phyloP scores from a whole-genome alignment of 2,888 invertebrate genomes.

The Argyresthia albistria region DNA sequence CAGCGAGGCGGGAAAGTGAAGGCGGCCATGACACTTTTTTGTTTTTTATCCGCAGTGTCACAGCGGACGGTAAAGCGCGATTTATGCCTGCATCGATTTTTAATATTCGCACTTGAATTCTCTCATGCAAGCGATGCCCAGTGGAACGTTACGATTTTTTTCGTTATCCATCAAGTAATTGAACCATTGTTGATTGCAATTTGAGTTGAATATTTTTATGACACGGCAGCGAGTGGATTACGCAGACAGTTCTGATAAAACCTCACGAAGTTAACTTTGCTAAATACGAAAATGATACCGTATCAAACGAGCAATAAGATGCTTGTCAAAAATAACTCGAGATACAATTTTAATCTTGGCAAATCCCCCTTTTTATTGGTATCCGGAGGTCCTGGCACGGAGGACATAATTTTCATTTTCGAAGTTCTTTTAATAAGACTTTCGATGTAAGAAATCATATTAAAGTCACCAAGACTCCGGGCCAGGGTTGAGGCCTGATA shows the following conservation, averaged over 20 bases:
- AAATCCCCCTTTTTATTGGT: slow-evolving; percentile 68
- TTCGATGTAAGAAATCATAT: slow-evolving; percentile 61
- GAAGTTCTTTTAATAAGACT: slow-evolving; percentile 64
- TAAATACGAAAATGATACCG: slow-evolving; percentile 17
- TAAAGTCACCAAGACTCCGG: slow-evolving; percentile 24
- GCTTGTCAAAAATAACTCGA: slow-evolving; percentile 65
- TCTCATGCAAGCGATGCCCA: slow-evolving; percentile 9
- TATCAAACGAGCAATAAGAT: slow-evolving; percentile 65
- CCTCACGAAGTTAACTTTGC: not conserved
- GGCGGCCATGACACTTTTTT: slow-evolving; percentile 39
- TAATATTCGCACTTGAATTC: slow-evolving; percentile 18
- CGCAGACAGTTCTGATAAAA: slow-evolving; percentile 13
- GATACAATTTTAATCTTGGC: slow-evolving; percentile 71
- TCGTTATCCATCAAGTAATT: slow-evolving; percentile 8
- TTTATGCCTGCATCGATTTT: slow-evolving; percentile 29
- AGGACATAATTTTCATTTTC: slow-evolving; percentile 60
- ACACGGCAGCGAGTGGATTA: slow-evolving; percentile 25
- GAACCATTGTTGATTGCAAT: slow-evolving; percentile 15
- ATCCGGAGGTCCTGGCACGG: slow-evolving; percentile 36
- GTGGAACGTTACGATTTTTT: slow-evolving; percentile 6
- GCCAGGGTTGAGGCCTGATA: slow-evolving; percentile 34
- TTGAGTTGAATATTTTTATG: slow-evolving; percentile 5
- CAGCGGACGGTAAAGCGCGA: slow-evolving; percentile 22
- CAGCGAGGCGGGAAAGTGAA: slow-evolving; percentile 43
- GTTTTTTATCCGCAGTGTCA: slow-evolving; percentile 38